Evolutionary conservation across 2,888 invertebrate species (phyloP), one percentile per base, ranked within the genome.

Genomic region (Papilio elwesi): DNA sequence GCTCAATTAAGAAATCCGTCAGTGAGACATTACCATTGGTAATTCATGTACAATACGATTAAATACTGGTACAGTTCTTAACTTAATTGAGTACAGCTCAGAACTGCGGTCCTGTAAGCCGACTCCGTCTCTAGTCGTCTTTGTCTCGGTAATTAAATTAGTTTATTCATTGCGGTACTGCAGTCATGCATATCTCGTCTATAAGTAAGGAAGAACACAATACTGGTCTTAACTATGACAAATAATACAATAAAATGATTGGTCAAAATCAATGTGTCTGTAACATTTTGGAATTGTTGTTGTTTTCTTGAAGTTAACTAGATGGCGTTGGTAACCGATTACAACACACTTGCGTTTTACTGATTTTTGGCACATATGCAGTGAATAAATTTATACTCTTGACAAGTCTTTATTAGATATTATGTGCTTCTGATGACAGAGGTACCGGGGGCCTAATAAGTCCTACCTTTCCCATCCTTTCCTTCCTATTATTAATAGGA

Each of bases 91-190:
- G 49, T 57, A 47, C 52, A 66, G 48, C 51, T 10, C 38, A 15
- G 16, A 13, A 51, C 65, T 43, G 65, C 9, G 11, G 7, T 47
- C 13, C 9, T 16, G 49, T 71, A 71, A 71, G 51, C 71, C 67
- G 59, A 59, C 66, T 67, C 43, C 57, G 26, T 47, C 43, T 51
- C 26, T 26, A 26, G 26, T 43, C 67, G 59, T 38, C 59, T 66
- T 71, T 47, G 66, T 71, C 66, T 67, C n/a, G 1, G 47, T 71
- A 67, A 71, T 71, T 71, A 26, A 71, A 66, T 71, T 66, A 65
- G 43, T 13, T n/a, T 5, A 51, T 51, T 55, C 16, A n/a, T 38
- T 57, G 49, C 57, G 38, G 59, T 57, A 13, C 15, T 49, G 55
- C 38, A 57, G 57, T 38, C 4, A 43, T 7, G 43, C 43, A 43